Percentiles rank a stretch among this genome's conserved stretches.
Conservation (phyloP, 2,888 invertebrate species). For the Platycheirus albimanus region DNA sequence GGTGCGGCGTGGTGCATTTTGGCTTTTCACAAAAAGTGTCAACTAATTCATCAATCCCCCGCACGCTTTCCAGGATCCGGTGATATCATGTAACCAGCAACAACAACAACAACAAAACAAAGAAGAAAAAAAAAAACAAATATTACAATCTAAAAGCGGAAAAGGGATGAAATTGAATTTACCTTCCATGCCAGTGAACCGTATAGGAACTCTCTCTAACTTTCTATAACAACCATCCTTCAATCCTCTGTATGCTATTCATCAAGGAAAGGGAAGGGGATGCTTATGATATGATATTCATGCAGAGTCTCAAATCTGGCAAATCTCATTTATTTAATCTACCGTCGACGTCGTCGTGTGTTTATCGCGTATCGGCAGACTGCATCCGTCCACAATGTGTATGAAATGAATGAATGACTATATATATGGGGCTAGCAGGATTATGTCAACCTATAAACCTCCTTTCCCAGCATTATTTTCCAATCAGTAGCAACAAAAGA, state of each 20-base stretch:
- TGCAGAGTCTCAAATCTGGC: constrained; percentile 49
- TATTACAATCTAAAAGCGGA: constrained; percentile 52
- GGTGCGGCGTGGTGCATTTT: constrained; percentile 18
- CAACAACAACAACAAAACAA: constrained; percentile 37
- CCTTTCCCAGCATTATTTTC: constrained; percentile 73
- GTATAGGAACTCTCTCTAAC: constrained; percentile 35
- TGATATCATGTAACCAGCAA: not conserved
- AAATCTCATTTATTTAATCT: constrained; percentile 75
- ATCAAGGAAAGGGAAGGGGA: too few species aligned
- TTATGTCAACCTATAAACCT: constrained; percentile 74
- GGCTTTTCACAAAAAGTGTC: constrained; percentile 64
- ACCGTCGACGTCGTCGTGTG: constrained; percentile 58
- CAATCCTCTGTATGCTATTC: not conserved
- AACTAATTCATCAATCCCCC: constrained; percentile 73
- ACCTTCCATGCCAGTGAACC: constrained; percentile 78
- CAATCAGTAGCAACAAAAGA: constrained; percentile 64
- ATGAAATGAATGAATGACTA: constrained; percentile 28
- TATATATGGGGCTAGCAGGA: constrained; percentile 49
- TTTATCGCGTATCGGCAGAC: constrained; percentile 76
- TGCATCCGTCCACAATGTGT: constrained; percentile 69
- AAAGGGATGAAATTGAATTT: constrained; percentile 79
- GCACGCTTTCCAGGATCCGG: constrained; percentile 49
- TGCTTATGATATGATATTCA: not conserved
- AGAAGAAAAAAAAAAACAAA: too few species aligned
- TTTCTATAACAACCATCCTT: constrained; percentile 43